Percentiles rank a stretch among this genome's conserved stretches.
These are phyloP conservation scores for Hydrochoerus hydrochaeris DNA, from an alignment of 2,113 vertebrate genomes.

Conservation along the genomic window DNA sequence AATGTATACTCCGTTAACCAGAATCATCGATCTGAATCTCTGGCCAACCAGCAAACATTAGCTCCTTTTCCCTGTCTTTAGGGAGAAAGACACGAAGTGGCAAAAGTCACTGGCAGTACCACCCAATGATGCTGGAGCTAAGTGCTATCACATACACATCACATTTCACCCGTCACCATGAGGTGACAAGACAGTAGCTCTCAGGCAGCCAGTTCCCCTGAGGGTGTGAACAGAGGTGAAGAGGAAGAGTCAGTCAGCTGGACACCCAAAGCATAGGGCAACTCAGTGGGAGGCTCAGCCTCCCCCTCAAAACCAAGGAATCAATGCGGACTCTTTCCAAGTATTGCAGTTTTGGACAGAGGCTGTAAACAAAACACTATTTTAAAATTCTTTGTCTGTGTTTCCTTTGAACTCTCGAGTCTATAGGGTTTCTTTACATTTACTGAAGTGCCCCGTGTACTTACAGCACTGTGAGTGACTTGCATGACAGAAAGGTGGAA, in stretches of 20 bases:
- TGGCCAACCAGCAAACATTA: not conserved
- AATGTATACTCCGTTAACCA: not conserved
- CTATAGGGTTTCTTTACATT: slow-evolving; percentile 53
- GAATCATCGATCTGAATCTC: not conserved
- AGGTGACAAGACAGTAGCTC: not conserved
- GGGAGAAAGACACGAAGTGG: not conserved
- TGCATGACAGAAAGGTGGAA: slow-evolving; percentile 86
- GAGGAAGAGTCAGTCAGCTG: not conserved
- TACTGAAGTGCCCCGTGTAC: slow-evolving; percentile 65
- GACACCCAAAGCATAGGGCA: not conserved
- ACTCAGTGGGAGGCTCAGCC: not conserved
- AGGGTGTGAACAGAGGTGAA: not conserved
- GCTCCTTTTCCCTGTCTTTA: not conserved
- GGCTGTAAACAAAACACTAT: not conserved
- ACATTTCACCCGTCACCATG: not conserved
- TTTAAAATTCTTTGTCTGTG: slow-evolving; percentile 2
- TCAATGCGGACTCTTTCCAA: not conserved
- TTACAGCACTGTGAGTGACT: slow-evolving; percentile 88
- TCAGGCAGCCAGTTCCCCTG: not conserved
- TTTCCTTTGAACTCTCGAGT: slow-evolving; percentile 38
- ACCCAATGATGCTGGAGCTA: not conserved
- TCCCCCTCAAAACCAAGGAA: not conserved
- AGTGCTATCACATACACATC: not conserved
- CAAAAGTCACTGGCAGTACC: not conserved
- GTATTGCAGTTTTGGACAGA: not conserved